These are phyloP conservation scores for Drosophila pegasa DNA, from an alignment of 2,888 invertebrate genomes.

Conservation along the genomic window DNA sequence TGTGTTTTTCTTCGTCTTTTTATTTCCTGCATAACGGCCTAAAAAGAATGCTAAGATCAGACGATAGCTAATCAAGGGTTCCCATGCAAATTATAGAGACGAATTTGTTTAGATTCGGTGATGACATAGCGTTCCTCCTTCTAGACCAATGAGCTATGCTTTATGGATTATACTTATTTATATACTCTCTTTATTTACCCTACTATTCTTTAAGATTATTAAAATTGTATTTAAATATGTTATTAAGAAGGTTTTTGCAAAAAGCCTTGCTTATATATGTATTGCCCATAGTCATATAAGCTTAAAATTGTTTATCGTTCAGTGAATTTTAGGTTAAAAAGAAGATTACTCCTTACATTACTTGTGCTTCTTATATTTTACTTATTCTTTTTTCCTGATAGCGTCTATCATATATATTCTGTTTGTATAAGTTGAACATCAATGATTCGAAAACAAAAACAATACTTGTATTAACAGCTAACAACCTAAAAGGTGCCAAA, in stretches of 20 bases:
- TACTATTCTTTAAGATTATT: background rate
- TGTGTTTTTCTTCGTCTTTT: background rate
- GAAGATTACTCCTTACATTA: background rate
- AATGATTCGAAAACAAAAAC: background rate
- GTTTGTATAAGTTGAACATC: background rate
- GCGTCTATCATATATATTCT: background rate
- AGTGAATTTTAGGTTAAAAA: background rate
- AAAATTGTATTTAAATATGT: constrained; percentile 12
- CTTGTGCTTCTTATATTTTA: background rate
- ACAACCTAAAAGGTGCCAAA: no score
- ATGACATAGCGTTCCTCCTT: background rate
- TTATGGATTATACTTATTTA: background rate
- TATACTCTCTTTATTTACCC: background rate
- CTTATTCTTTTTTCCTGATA: background rate
- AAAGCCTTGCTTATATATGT: constrained; percentile 1
- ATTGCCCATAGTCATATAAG: background rate
- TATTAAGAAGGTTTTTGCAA: constrained; percentile 1
- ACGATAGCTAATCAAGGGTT: background rate
- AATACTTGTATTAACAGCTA: background rate
- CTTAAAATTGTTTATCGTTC: background rate
- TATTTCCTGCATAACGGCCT: background rate
- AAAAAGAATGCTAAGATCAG: background rate
- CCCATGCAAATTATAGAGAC: background rate
- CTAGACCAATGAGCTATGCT: background rate
- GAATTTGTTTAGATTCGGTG: background rate